Percentiles rank a stretch among this genome's conserved stretches.
These are phyloP conservation scores for Premnoplex brunnescens DNA, from an alignment of 2,797 vertebrate genomes.

Conservation along the genomic window DNA sequence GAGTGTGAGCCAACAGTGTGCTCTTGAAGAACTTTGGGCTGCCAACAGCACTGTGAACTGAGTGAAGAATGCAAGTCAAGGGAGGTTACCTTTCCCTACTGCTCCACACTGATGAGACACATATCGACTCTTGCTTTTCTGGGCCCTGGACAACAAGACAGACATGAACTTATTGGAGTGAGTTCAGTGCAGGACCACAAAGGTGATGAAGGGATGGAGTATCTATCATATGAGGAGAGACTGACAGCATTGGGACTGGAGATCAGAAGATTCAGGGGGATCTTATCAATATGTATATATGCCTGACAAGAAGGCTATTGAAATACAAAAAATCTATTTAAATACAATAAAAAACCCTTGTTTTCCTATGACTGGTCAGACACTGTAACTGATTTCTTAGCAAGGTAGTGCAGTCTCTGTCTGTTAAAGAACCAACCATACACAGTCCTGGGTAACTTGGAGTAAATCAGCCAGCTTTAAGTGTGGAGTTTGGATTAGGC, in stretches of 20 bases:
- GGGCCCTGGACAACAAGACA: neutral
- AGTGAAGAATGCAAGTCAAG: neutral
- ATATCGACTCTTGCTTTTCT: neutral
- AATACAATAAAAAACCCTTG: rapidly evolving
- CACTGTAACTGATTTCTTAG: neutral
- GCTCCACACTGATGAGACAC: neutral
- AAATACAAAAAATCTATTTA: neutral
- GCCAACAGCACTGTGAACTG: neutral
- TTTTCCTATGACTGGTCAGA: neutral
- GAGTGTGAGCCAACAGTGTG: neutral
- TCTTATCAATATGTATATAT: neutral
- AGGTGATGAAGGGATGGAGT: neutral
- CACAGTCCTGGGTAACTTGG: neutral
- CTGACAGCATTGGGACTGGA: neutral
- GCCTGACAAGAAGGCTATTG: neutral
- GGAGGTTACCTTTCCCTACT: neutral
- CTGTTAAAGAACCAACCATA: neutral
- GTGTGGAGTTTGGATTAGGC: neutral
- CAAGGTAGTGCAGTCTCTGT: neutral
- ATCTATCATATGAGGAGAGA: neutral
- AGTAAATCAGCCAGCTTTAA: neutral
- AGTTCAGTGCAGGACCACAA: neutral
- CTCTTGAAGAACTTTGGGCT: neutral
- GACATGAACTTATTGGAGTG: neutral
- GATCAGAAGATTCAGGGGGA: neutral